phyloP scores from a whole-genome alignment of 2,113 vertebrate species.

The Xiphophorus maculatus region DNA sequence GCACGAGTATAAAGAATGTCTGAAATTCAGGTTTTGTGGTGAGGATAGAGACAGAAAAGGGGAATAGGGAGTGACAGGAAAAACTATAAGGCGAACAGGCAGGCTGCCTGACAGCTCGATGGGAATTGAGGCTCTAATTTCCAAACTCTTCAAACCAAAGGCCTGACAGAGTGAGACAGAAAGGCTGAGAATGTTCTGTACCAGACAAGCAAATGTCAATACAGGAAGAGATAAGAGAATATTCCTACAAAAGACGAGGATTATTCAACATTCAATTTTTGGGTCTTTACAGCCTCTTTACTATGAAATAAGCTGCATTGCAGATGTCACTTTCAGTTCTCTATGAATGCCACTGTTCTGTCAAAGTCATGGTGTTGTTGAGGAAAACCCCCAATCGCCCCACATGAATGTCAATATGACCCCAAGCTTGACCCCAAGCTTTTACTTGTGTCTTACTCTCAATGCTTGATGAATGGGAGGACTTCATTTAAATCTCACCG shows the following conservation, averaged over 20 bases:
- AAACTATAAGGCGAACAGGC: not conserved
- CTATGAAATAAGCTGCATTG: conserved; percentile 47
- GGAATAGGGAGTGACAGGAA: not conserved
- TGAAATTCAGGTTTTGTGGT: no score
- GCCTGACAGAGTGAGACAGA: not conserved
- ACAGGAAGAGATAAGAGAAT: conserved; percentile 39
- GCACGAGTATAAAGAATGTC: no score
- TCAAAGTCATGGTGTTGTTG: conserved; percentile 52
- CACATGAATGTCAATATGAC: conserved; percentile 22
- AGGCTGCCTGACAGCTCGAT: conserved; percentile 6
- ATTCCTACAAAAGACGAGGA: conserved; percentile 14
- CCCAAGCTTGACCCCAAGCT: conserved; percentile 21
- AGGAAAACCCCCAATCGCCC: conserved; percentile 53
- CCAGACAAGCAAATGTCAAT: conserved; percentile 19
- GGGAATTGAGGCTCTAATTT: conserved; percentile 3
- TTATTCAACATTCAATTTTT: conserved; percentile 44
- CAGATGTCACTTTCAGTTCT: conserved; percentile 51
- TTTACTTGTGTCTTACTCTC: conserved; percentile 8
- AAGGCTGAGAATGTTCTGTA: not conserved
- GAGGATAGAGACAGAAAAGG: no score
- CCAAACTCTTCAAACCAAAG: conserved; percentile 6
- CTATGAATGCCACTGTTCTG: conserved; percentile 37
- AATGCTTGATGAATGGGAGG: conserved; percentile 31
- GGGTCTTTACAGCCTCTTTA: conserved; percentile 11
- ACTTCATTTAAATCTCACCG: conserved; percentile 24